These are phyloP conservation scores for Hoplostethus atlanticus DNA, from an alignment of 2,797 vertebrate species.

Conservation along the genomic window DNA sequence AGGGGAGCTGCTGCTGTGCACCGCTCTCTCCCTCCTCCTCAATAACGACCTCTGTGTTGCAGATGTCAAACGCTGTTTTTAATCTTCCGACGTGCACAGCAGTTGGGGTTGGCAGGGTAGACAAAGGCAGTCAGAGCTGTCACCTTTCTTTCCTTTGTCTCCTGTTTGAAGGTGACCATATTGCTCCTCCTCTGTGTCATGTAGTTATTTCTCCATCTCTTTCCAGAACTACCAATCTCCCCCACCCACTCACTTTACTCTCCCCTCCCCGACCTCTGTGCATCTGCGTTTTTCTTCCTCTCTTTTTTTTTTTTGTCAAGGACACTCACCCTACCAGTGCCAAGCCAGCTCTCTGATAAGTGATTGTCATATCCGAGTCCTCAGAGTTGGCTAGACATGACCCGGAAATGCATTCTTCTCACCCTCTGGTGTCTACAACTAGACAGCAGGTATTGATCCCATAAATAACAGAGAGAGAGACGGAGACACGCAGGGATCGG, in stretches of 20 bases:
- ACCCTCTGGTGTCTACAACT: background rate
- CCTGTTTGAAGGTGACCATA: background rate
- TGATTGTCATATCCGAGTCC: background rate
- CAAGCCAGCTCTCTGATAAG: background rate
- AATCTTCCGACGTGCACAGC: background rate
- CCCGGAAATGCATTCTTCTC: constrained; percentile 11
- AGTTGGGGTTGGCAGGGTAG: background rate
- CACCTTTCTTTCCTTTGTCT: background rate
- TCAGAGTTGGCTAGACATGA: constrained; percentile 1
- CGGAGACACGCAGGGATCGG: constrained; percentile 12
- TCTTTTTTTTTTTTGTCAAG: constrained; percentile 15
- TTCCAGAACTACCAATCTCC: constrained; percentile 11
- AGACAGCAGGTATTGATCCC: constrained; percentile 17
- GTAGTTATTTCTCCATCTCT: constrained; percentile 21
- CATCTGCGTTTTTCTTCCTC: constrained; percentile 19
- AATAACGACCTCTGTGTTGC: constrained; percentile 11
- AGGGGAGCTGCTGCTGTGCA: background rate
- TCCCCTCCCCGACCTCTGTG: constrained; percentile 11
- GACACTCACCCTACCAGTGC: background rate
- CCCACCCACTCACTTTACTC: background rate
- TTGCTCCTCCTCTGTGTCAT: constrained; percentile 1
- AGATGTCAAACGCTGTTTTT: constrained; percentile 1
- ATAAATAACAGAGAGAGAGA: constrained; percentile 20
- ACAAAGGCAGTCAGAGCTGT: too few relatives aligned
- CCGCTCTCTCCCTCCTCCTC: background rate